Evolutionary conservation across 2,888 invertebrate species (phyloP), one percentile per base, ranked within the genome.

Genomic region (Nasonovia ribisnigri): DNA sequence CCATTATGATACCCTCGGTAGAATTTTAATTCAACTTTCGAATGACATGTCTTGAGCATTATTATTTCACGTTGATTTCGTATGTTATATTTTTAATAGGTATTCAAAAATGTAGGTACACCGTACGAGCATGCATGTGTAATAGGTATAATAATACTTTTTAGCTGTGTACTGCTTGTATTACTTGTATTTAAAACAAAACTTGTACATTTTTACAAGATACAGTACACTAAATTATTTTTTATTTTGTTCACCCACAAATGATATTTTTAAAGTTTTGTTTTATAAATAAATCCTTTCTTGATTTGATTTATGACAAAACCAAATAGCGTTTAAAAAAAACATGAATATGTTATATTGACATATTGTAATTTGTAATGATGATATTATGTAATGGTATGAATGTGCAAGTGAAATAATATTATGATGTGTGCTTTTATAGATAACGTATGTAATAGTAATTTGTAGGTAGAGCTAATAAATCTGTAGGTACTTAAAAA

Each of bases 11-110:
- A 77, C 84, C 92, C n/a, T 84, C 43, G 26, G 46, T 84, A n/a
- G 84, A 89, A 92, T 92, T 84, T 89, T 54, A 89, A 92, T 88
- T 92, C 54, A 24, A 84, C 77, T 92, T 92, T 92, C 92, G 88
- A 92, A 92, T 54, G n/a, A 77, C 51, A 46, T 67, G 60, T 77
- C 67, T 77, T 77, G 36, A 36, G 20, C 77, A 77, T 77, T 77
- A 77, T 77, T 77, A 77, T 77, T 77, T 77, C 77, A 77, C 77
- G 20, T 77, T 77, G 36, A 77, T 77, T 77, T 77, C 36, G 77
- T 77, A 20, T 77, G 20, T 36, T 77, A 77, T 77, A 77, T 42
- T 77, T 77, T 77, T 77, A 77, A 77, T 77, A n/a, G n/a, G n/a
- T n/a, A 77, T 8, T 36, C 36, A 77, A 6, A 36, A 36, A 77